Conservation (phyloP, 2,888 invertebrate genomes). For the Idaea aversata region DNA sequence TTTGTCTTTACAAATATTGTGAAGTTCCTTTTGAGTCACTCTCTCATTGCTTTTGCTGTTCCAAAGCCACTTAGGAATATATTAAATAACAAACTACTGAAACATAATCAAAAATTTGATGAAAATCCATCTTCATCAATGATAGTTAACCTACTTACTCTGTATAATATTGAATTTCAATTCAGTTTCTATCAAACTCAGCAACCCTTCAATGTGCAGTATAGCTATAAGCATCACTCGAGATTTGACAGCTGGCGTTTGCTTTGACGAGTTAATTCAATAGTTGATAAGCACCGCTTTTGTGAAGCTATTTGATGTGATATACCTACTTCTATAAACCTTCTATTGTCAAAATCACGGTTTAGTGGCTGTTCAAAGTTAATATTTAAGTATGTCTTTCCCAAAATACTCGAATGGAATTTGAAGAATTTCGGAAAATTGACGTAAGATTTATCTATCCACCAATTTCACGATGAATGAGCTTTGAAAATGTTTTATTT, state of each 20-base stretch:
- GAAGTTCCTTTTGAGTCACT: background rate
- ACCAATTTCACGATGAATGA: constrained; percentile 2
- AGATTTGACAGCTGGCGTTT: constrained; percentile 67
- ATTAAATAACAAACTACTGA: no score
- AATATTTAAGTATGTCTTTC: background rate
- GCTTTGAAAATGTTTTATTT: constrained; percentile 9
- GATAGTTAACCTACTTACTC: background rate
- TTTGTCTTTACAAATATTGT: no score
- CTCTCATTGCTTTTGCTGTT: background rate
- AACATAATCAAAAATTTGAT: background rate
- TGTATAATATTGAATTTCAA: constrained; percentile 9
- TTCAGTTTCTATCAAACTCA: constrained; percentile 23
- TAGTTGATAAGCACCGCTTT: constrained; percentile 42
- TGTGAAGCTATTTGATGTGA: background rate
- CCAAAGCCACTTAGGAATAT: background rate
- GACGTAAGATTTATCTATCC: background rate
- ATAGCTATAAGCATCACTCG: constrained; percentile 42
- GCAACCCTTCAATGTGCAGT: constrained; percentile 43
- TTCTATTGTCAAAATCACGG: no score
- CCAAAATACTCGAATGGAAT: background rate
- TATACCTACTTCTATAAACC: background rate
- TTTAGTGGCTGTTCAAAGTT: background rate
- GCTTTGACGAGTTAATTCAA: constrained; percentile 70
- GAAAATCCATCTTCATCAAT: background rate
- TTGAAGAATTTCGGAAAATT: background rate